A percentile compares a stretch with the other conserved stretches of the same genome.
phyloP scores from a whole-genome alignment of 2,113 vertebrate species.

The Atrichornis clamosus region DNA sequence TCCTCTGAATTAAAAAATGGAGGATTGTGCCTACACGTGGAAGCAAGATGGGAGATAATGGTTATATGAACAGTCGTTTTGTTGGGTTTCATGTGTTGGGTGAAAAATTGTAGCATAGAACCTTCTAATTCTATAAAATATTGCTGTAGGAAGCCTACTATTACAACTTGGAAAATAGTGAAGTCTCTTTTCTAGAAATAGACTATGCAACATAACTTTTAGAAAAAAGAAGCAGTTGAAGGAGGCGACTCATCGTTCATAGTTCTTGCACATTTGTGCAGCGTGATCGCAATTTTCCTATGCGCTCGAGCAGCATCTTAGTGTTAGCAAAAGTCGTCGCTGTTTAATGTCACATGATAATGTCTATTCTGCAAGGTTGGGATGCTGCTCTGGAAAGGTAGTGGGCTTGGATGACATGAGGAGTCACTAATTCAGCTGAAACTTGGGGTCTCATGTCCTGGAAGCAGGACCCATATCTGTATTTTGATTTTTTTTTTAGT shows the following conservation, averaged over 20 bases:
- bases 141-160: neutral
- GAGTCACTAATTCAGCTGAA: neutral
- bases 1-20: neutral
- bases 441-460: neutral
- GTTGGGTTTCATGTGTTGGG: neutral
- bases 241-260: neutral
- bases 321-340: neutral
- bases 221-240: neutral
- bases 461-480: neutral
- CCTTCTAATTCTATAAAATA: neutral
- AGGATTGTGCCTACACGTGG: neutral
- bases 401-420: neutral
- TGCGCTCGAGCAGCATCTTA: neutral
- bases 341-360: neutral
- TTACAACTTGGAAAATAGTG: neutral
- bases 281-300: rapidly evolving
- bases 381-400: neutral
- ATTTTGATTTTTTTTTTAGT: neutral
- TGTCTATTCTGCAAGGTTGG: neutral
- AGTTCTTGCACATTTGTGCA: neutral
- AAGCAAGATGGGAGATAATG: neutral
- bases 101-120: neutral
- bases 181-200: neutral
- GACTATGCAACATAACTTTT: rapidly evolving
- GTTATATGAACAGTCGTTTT: neutral